phyloP scores from a whole-genome alignment of 2,797 vertebrate species.

The Argyrosomus regius region DNA sequence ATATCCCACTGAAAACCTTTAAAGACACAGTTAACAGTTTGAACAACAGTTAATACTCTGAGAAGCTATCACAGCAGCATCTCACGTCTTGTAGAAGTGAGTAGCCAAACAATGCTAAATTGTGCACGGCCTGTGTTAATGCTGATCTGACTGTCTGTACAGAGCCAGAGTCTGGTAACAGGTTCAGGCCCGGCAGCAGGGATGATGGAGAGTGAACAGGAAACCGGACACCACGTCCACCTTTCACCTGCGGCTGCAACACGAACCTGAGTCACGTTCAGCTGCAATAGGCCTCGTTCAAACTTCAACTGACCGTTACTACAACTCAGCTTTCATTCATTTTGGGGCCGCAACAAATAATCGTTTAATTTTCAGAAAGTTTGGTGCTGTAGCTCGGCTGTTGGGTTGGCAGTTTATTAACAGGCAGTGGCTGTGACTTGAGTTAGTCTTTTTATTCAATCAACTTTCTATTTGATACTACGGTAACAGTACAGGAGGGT shows the following conservation, averaged over 20 bases:
- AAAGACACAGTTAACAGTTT: background rate
- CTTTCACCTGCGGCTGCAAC: slow-evolving; percentile 56
- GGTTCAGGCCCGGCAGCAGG: slow-evolving; percentile 11
- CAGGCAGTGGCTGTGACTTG: too few species aligned
- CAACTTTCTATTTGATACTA: too few species aligned
- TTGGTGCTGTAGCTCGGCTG: too few species aligned
- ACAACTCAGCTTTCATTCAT: background rate
- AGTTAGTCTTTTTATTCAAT: too few species aligned
- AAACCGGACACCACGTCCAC: slow-evolving; percentile 65
- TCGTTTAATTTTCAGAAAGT: background rate
- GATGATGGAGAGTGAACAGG: slow-evolving; percentile 39
- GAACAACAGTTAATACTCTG: background rate
- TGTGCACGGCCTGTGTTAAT: background rate
- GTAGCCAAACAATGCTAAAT: background rate
- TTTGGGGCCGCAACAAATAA: background rate
- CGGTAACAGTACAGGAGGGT: too few species aligned
- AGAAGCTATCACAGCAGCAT: background rate
- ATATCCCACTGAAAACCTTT: background rate
- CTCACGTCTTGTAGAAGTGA: background rate
- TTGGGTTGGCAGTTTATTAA: too few species aligned
- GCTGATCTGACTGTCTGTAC: background rate
- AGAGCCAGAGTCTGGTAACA: background rate
- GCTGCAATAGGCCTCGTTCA: background rate
- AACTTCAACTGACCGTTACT: background rate
- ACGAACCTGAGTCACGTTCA: slow-evolving; percentile 48